phyloP scores from a whole-genome alignment of 1,140 invertebrate species.

The Lucilia sericata region DNA sequence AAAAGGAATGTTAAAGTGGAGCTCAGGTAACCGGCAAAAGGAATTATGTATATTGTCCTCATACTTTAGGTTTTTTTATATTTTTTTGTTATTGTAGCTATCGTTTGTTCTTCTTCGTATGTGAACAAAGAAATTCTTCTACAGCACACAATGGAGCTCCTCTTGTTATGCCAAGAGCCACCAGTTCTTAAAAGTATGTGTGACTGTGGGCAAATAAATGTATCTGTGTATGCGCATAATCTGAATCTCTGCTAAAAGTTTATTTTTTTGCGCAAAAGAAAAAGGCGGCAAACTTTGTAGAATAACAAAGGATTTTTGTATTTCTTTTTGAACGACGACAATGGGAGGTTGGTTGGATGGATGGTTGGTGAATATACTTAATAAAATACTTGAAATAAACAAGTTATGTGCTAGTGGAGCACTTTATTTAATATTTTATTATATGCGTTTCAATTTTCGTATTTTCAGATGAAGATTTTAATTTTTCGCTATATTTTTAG shows the following conservation, averaged over 20 bases:
- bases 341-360: constrained; percentile 34
- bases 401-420: constrained; percentile 21
- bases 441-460: neutral
- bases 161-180: neutral
- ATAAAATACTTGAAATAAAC: constrained; percentile 27
- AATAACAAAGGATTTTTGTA: constrained; percentile 35
- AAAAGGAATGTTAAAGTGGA: constrained; percentile 1
- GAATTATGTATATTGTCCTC: constrained; percentile 12
- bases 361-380: neutral
- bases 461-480: neutral
- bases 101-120: constrained; percentile 9
- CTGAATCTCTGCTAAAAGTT: constrained; percentile 12
- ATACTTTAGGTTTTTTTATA: neutral
- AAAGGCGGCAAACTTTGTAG: constrained; percentile 37
- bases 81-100: neutral
- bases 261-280: neutral
- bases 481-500: neutral
- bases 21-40: neutral
- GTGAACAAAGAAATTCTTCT: constrained; percentile 37
- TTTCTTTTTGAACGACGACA: neutral
- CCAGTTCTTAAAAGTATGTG: neutral
- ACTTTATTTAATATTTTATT: constrained; percentile 13
- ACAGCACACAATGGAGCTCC: constrained; percentile 27
- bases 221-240: neutral
- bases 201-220: neutral